These are phyloP conservation scores for Diachasmimorpha longicaudata DNA, from an alignment of 1,140 invertebrate genomes.

Conservation along the genomic window DNA sequence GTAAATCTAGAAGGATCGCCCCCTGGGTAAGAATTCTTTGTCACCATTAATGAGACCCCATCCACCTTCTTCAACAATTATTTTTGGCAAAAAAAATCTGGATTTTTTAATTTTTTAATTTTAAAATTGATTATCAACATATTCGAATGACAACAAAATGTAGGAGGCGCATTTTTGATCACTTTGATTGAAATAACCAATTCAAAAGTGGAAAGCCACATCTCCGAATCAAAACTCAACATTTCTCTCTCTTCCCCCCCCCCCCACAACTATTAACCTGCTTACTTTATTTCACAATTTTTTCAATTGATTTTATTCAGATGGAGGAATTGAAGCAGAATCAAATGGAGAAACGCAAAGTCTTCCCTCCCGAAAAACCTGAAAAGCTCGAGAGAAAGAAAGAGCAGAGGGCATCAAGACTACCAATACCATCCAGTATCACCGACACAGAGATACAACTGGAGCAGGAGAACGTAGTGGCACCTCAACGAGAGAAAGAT, in stretches of 20 bases:
- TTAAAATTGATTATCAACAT: no score
- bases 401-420: slow-evolving; percentile 35
- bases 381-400: slow-evolving; percentile 51
- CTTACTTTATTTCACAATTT: background rate
- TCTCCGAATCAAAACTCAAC: background rate
- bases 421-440: slow-evolving; percentile 22
- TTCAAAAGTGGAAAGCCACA: no score
- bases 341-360: slow-evolving; percentile 55
- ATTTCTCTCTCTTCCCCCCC: no score
- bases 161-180: no score
- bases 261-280: no score
- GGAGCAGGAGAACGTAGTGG: slow-evolving; percentile 43
- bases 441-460: slow-evolving; percentile 35
- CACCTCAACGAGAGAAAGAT: slow-evolving; percentile 45
- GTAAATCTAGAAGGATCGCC: slow-evolving; percentile 50
- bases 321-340: slow-evolving; percentile 58
- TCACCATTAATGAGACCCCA: background rate
- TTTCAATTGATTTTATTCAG: slow-evolving; percentile 27
- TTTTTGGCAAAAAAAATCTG: no score
- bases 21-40: slow-evolving; percentile 49
- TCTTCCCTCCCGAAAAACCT: slow-evolving; percentile 37
- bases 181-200: no score
- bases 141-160: no score
- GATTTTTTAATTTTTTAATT: no score
- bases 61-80: no score